These are phyloP conservation scores for Myrmecophaga tridactyla DNA, from an alignment of 2,113 vertebrate species.

Conservation along the genomic window DNA sequence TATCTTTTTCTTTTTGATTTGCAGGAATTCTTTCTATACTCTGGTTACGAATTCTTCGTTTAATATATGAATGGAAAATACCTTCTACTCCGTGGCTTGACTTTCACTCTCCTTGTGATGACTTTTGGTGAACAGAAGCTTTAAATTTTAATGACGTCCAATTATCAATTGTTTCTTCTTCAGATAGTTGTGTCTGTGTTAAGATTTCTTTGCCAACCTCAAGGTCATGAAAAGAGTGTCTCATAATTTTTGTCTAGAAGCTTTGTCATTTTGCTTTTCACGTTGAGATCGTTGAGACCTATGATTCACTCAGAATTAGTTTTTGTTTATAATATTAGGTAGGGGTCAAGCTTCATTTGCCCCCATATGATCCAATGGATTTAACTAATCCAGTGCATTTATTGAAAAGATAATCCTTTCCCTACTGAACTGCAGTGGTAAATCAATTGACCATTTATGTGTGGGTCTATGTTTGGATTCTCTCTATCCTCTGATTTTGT, in stretches of 20 bases:
- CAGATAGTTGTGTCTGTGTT: neutral
- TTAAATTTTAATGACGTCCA: neutral
- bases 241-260: neutral
- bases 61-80: fast-evolving
- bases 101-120: neutral
- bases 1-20: neutral
- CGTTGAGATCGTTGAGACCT: neutral
- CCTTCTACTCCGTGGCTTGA: neutral
- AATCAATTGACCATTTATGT: neutral
- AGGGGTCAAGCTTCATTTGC: neutral
- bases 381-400: neutral
- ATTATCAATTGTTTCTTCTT: neutral
- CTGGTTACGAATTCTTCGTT: neutral
- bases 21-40: neutral
- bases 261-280: neutral
- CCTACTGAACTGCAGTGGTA: neutral
- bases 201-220: neutral
- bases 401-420: neutral
- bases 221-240: neutral
- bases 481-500: neutral
- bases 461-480: neutral
- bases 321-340: neutral
- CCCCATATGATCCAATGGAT: neutral
- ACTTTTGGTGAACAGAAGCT: neutral
- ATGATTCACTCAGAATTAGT: neutral